phyloP scores from a whole-genome alignment of 2,888 invertebrate genomes.

The Lasius fuliginosus region DNA sequence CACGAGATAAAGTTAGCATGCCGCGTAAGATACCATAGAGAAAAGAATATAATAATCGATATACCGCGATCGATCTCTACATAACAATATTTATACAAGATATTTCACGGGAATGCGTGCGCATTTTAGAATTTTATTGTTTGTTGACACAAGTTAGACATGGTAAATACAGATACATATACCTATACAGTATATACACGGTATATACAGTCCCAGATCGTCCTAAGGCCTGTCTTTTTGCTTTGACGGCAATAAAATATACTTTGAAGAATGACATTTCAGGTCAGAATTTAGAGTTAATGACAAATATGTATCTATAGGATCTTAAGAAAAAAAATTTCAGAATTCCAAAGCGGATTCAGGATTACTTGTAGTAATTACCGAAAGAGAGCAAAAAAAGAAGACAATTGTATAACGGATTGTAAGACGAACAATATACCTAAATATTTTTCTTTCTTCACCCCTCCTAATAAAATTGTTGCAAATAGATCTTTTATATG shows the following conservation, averaged over 20 bases:
- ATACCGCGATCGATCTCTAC: background rate
- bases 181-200: too few species aligned
- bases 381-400: background rate
- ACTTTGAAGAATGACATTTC: background rate
- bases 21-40: background rate
- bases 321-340: background rate
- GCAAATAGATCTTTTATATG: background rate
- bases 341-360: background rate
- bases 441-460: background rate
- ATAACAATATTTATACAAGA: background rate
- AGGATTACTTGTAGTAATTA: background rate
- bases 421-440: background rate
- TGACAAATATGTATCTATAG: background rate
- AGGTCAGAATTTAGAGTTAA: background rate
- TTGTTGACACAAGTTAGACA: background rate
- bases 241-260: background rate
- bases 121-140: background rate
- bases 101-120: background rate
- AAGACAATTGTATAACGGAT: background rate
- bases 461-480: background rate
- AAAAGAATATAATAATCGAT: conserved; percentile 16
- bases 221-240: background rate
- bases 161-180: too few species aligned
- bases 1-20: conserved; percentile 77
- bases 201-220: background rate